Evolutionary conservation across 1,140 invertebrate genomes (phyloP).

Genomic region (Anoplolepis gracilipes): DNA sequence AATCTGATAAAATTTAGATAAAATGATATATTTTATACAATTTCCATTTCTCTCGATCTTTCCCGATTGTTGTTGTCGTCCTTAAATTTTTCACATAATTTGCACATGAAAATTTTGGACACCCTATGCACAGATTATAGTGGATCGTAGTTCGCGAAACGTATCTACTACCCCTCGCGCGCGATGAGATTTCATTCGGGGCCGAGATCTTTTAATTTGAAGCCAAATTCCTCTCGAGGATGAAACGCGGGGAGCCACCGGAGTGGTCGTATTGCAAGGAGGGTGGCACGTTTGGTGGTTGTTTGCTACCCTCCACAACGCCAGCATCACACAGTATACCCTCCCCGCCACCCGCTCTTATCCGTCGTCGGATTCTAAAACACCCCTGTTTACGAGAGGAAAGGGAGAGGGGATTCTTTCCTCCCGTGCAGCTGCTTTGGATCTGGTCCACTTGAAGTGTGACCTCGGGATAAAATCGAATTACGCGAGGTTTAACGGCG

Average conservation of each 20-base stretch:
- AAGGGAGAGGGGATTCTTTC: conserved; percentile 31
- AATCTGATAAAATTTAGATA: not conserved
- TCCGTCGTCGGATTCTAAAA: conserved; percentile 77
- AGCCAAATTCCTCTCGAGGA: conserved; percentile 85
- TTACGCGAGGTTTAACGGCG: conserved; percentile 39
- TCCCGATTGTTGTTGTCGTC: not conserved
- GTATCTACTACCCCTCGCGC: conserved; percentile 70
- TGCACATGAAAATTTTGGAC: conserved; percentile 46
- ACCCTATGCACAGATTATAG: conserved; percentile 71
- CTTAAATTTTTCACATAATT: not conserved
- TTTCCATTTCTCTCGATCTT: not conserved
- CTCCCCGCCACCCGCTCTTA: not conserved
- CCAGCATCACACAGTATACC: conserved; percentile 37
- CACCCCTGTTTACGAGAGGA: conserved; percentile 69
- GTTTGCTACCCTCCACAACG: conserved; percentile 71
- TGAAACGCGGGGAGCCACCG: conserved; percentile 80
- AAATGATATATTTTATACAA: not conserved
- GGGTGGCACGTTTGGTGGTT: conserved; percentile 73
- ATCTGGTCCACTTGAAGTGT: conserved; percentile 48
- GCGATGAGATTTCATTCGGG: conserved; percentile 78
- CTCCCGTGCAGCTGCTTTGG: conserved; percentile 50
- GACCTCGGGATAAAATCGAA: conserved; percentile 28
- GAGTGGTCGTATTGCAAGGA: conserved; percentile 76
- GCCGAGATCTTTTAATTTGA: conserved; percentile 85
- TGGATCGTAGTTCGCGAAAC: conserved; percentile 72